Conservation (phyloP, 2,888 invertebrate species). For the Nomada lathburiana region DNA sequence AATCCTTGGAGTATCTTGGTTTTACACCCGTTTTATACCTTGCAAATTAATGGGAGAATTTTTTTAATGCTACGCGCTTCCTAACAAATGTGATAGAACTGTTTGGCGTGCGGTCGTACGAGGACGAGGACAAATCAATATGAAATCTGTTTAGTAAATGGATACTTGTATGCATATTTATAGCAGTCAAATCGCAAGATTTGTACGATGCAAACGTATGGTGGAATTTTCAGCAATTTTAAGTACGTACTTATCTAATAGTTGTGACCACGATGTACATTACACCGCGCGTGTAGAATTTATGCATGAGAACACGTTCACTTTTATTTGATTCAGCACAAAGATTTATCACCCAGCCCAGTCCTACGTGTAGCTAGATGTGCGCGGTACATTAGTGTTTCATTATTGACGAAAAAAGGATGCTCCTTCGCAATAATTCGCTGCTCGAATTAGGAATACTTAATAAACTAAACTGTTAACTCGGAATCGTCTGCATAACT, state of each 20-base stretch:
- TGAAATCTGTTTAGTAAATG: no score
- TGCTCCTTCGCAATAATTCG: conserved; percentile 12
- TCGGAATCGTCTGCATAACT: background rate
- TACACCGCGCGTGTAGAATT: conserved; percentile 62
- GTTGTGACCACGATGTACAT: conserved; percentile 39
- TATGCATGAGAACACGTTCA: conserved; percentile 61
- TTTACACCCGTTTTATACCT: background rate
- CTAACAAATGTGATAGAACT: background rate
- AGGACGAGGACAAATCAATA: no score
- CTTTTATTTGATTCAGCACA: conserved; percentile 59
- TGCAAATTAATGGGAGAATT: background rate
- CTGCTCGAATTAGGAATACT: conserved; percentile 9
- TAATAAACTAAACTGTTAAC: background rate
- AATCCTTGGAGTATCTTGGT: background rate
- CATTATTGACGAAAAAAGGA: background rate
- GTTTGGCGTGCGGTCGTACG: no score
- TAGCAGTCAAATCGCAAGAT: background rate
- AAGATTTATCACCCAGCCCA: conserved; percentile 56
- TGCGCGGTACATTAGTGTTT: conserved; percentile 9
- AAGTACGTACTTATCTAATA: conserved; percentile 43
- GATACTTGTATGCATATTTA: no score
- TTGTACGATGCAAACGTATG: conserved; percentile 2
- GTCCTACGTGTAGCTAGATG: conserved; percentile 18
- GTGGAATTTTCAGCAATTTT: conserved; percentile 12
- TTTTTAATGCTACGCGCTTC: no score